Evolutionary conservation across 2,797 vertebrate genomes (phyloP), one percentile per base, ranked within the genome.

Genomic region (Potorous gilbertii): DNA sequence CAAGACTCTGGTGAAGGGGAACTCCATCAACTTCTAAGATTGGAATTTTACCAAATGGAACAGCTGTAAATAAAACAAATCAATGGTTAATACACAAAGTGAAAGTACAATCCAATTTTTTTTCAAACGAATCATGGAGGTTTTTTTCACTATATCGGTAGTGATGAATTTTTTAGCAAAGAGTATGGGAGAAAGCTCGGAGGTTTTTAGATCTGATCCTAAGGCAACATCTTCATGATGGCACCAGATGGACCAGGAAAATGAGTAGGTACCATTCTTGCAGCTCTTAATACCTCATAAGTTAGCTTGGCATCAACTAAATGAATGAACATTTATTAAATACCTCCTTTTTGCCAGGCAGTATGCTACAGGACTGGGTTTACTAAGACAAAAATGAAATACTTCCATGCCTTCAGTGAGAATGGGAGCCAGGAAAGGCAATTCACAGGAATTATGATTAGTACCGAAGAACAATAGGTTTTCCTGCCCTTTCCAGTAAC

Each of bases 11-110:
- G 94, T 99, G 98, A 95, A 99, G 97, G 21, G 31, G 74, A 59
- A 98, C 92, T 93, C 99, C 98, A 0, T 99, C 98, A 0, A 99
- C 98, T 97, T 99, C 98, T 97, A 99, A 98, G 96, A 99, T 12
- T 2, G 99, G 99, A 28, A 99, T 74, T 97, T 99, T 98, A 91
- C 98, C 98, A 11, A 99, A 99, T 0, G 98, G 98, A 66, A 99
- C 96, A 96, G 97, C 99, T 99, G 95, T 93, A 94, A 96, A 52
- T 27, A 95, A 55, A 95, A 93, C 9, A 56, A 55, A 74, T 92
- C 94, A 93, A 57, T 27, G 46, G 40, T 46, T 95, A 46, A 24
- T 87, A 0, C 55, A 54, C 28, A 9, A 0, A 3, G 89, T 0
- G 0, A 54, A 90, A 55, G 14, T 6, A 55, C 54, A 55, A 55